Evolutionary conservation across 2,797 vertebrate species (phyloP).

Genomic region (Smutsia temminckii): DNA sequence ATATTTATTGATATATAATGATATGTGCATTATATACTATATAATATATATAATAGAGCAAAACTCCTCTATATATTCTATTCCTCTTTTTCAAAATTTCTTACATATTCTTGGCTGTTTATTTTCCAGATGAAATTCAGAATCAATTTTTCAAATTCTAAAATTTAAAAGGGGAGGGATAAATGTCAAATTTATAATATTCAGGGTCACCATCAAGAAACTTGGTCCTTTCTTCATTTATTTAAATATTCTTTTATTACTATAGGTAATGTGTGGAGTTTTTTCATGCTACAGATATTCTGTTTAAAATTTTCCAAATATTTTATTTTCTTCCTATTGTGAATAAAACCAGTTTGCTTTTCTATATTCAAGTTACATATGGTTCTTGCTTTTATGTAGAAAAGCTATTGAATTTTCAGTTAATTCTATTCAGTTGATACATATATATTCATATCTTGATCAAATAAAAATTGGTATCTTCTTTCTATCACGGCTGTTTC

Average conservation of each 20-base stretch:
- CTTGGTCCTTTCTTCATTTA: background rate
- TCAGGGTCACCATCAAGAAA: background rate
- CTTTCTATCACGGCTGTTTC: background rate
- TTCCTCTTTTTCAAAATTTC: background rate
- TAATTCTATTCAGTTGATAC: background rate
- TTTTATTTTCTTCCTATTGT: background rate
- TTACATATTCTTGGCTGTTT: background rate
- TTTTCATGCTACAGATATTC: background rate
- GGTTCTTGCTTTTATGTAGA: background rate
- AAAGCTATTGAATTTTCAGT: background rate
- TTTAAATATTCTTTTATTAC: background rate
- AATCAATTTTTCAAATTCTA: conserved; percentile 25
- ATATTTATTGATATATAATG: background rate
- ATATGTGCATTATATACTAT: background rate
- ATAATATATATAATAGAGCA: background rate
- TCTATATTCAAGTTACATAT: background rate
- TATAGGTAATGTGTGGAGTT: background rate
- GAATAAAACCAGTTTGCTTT: background rate
- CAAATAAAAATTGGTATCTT: background rate
- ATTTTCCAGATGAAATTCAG: conserved; percentile 2
- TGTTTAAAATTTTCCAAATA: background rate
- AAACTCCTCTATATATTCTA: background rate
- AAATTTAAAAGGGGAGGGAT: background rate
- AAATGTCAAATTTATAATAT: background rate
- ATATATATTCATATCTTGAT: background rate